These are phyloP conservation scores for Antrozous pallidus DNA, from an alignment of 2,797 vertebrate genomes.

Conservation along the genomic window DNA sequence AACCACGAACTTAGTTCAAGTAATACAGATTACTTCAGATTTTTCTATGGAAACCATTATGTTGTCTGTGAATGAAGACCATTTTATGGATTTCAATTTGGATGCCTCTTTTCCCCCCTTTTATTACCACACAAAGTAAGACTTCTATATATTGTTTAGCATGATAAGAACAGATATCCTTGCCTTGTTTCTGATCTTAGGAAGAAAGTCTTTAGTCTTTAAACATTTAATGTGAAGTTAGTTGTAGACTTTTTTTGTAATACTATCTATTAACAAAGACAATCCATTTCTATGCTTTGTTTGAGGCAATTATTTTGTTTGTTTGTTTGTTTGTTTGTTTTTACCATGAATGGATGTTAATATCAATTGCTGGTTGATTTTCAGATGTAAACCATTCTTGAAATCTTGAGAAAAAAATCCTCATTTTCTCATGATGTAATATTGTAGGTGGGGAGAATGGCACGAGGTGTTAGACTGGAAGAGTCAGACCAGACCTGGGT, in stretches of 20 bases:
- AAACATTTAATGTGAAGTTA: background rate
- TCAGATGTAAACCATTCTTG: background rate
- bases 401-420: background rate
- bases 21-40: background rate
- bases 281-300: background rate
- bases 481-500: background rate
- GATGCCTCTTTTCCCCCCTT: background rate
- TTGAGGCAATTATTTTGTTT: background rate
- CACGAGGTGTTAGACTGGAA: background rate
- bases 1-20: background rate
- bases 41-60: background rate
- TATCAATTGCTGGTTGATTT: background rate
- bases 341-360: background rate
- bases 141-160: background rate
- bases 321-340: background rate
- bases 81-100: background rate
- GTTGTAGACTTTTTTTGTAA: background rate
- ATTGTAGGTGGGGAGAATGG: background rate
- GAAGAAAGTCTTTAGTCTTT: background rate
- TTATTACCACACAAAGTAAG: background rate
- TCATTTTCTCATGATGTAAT: background rate
- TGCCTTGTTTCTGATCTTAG: background rate
- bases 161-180: background rate
- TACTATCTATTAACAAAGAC: background rate
- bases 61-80: background rate